A percentile compares a stretch with the other conserved stretches of the same genome.
phyloP scores from a whole-genome alignment of 2,113 vertebrate species.

The Spilogale gracilis region DNA sequence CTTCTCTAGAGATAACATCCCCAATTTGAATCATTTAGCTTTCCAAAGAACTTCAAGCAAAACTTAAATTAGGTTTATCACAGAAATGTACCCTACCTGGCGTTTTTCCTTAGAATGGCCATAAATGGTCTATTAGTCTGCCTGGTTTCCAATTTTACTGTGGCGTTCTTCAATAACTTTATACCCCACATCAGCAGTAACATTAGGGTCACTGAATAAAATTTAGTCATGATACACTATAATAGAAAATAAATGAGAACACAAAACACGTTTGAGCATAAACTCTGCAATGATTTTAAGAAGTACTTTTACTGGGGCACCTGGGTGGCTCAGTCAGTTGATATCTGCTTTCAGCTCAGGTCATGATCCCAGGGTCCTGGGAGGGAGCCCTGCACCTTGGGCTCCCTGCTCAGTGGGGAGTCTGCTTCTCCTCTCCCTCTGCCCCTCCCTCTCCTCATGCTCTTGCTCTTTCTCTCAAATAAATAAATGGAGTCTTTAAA shows the following conservation, averaged over 20 bases:
- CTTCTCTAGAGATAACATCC: background rate
- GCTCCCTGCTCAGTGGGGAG: too few species aligned
- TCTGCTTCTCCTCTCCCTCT: too few species aligned
- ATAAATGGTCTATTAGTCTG: background rate
- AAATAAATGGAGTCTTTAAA: too few species aligned
- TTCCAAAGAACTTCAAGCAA: background rate
- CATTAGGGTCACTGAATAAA: background rate
- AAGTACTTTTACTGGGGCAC: background rate
- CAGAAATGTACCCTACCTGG: background rate
- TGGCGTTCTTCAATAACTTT: background rate
- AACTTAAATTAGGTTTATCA: background rate
- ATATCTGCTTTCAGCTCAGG: background rate
- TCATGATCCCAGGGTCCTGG: background rate
- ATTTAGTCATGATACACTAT: background rate
- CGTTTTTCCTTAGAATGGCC: background rate
- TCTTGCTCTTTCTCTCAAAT: too few species aligned
- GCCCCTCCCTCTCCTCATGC: too few species aligned
- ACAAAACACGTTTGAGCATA: background rate
- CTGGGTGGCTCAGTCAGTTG: background rate
- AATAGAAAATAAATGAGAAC: conserved; percentile 30
- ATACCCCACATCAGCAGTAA: background rate
- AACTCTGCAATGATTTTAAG: background rate
- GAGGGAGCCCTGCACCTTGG: background rate
- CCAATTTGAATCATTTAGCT: background rate
- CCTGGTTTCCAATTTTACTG: background rate